Conservation (phyloP, 2,797 vertebrate species). For the Schizopygopsis malacanthus region DNA sequence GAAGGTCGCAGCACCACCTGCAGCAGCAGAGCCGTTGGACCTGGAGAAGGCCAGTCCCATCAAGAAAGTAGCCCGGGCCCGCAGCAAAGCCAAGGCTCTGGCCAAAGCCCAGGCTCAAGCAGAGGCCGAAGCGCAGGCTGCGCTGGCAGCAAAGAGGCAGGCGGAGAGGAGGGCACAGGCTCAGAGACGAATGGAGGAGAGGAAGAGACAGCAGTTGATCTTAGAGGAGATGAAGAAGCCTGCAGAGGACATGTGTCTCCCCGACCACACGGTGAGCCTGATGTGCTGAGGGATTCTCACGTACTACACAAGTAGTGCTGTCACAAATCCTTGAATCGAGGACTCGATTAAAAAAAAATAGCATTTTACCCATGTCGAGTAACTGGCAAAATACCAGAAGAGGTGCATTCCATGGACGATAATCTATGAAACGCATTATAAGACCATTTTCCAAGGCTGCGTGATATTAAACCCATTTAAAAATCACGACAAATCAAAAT, state of each 20-base stretch:
- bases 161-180: conserved; percentile 82
- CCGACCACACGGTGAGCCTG: conserved; percentile 88
- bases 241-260: conserved; percentile 94
- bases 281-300: neutral
- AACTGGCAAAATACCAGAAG: neutral
- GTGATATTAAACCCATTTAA: too few species aligned
- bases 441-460: too few species aligned
- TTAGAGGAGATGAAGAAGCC: conserved; percentile 96
- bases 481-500: too few species aligned
- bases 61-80: conserved; percentile 76
- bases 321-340: neutral
- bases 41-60: conserved; percentile 76
- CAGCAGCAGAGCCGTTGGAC: conserved; percentile 68
- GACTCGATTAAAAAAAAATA: neutral
- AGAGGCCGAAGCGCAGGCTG: conserved; percentile 84
- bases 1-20: conserved; percentile 63
- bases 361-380: neutral
- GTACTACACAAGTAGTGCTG: neutral
- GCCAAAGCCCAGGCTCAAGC: conserved; percentile 84
- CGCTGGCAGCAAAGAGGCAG: conserved; percentile 80
- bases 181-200: conserved; percentile 89
- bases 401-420: too few species aligned
- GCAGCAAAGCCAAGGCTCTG: conserved; percentile 82
- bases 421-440: too few species aligned
- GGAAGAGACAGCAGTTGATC: conserved; percentile 90